phyloP scores from a whole-genome alignment of 92 coral and sea anemone genomes.

The Ricordea florida region DNA sequence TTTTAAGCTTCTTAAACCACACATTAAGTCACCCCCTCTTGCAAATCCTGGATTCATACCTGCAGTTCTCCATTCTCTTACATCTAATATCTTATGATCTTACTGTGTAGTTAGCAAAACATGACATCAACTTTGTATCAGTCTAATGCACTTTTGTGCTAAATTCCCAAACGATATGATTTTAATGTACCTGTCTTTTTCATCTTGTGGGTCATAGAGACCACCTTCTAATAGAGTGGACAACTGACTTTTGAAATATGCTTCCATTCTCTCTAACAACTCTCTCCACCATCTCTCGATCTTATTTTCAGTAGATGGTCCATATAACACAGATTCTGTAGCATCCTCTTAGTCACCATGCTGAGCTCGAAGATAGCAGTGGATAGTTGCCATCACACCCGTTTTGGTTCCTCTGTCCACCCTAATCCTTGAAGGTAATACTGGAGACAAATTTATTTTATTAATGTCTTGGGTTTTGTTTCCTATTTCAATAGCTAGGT shows the following conservation, averaged over 20 bases:
- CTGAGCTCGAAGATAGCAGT: constrained; percentile 33
- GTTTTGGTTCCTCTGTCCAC: constrained; percentile 70
- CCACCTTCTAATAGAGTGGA: constrained; percentile 56
- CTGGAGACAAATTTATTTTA: constrained; percentile 13
- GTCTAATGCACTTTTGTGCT: neutral
- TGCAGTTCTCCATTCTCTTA: neutral
- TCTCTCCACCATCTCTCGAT: constrained; percentile 61
- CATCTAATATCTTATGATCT: neutral
- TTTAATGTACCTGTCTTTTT: constrained; percentile 68
- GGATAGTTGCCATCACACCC: constrained; percentile 59
- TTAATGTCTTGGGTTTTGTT: too few species aligned
- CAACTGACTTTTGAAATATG: constrained; percentile 61
- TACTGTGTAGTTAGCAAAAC: neutral
- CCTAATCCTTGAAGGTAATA: constrained; percentile 50
- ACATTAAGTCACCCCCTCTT: too few species aligned
- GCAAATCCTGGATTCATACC: too few species aligned
- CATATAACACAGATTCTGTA: constrained; percentile 52
- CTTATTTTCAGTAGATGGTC: constrained; percentile 68
- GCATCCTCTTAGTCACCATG: constrained; percentile 56
- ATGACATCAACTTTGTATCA: neutral
- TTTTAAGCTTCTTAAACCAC: too few species aligned
- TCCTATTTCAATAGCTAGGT: too few species aligned
- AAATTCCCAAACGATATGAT: neutral
- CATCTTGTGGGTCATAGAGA: constrained; percentile 57
- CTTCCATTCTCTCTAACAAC: too few species aligned